Conservation (phyloP, 2,797 vertebrate genomes). For the Bradypodion pumilum region DNA sequence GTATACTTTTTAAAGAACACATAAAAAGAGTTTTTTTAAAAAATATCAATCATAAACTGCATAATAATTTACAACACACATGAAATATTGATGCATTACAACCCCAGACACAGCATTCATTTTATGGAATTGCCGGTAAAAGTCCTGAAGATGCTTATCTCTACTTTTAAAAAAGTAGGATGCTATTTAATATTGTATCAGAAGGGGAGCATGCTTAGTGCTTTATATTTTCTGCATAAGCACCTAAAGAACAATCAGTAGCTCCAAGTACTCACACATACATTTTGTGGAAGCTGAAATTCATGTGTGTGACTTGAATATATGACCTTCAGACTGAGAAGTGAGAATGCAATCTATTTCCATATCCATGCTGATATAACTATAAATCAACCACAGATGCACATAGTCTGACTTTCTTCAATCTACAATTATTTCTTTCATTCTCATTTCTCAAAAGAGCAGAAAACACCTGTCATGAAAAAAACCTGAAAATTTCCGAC, state of each 20-base stretch:
- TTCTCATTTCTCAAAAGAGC: constrained; percentile 27
- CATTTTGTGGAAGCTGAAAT: neutral
- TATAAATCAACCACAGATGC: constrained; percentile 20
- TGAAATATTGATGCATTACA: neutral
- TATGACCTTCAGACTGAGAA: constrained; percentile 19
- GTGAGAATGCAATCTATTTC: constrained; percentile 23
- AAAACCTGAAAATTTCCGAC: neutral
- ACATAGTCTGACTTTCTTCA: neutral
- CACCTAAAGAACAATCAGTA: neutral
- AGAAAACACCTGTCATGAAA: constrained; percentile 23
- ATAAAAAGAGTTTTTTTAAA: neutral
- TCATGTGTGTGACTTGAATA: constrained; percentile 1
- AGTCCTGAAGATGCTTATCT: neutral
- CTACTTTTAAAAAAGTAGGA: neutral
- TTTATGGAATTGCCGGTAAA: neutral
- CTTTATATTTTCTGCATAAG: neutral
- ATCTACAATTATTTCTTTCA: constrained; percentile 28
- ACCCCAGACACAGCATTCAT: neutral
- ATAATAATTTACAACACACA: neutral
- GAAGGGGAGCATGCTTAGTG: neutral
- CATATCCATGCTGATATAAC: constrained; percentile 7
- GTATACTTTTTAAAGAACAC: neutral
- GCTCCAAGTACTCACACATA: neutral
- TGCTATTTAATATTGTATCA: neutral
- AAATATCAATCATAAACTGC: neutral